Base-by-base conservation (phyloP, 2,797 vertebrate genomes). In the Microctenopoma stevenorrisi region DNA sequence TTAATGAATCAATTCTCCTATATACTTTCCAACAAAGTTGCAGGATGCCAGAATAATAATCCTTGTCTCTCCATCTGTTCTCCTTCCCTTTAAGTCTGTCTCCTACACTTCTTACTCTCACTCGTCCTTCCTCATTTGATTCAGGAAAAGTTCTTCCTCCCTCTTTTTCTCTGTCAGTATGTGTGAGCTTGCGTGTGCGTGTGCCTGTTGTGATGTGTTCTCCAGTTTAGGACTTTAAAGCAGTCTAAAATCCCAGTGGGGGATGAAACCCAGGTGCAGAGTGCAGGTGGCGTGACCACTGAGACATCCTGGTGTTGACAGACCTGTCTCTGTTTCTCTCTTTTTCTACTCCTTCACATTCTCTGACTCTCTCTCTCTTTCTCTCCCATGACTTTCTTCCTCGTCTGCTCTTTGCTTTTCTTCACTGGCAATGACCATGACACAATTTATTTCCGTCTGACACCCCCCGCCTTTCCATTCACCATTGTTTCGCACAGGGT, bases 401-500 rank as follows among this genome's bases (percentile, higher is more conserved):
- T 54, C 46, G 13, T 54, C 54, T 33, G 12, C 64, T 43, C 56
- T 69, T 44, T 79, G 48, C 78, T 81, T 81, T 70, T 16, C 58
- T 71, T 67, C 65, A 68, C 79, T 76, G 64, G 76, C 76, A 64
- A 59, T 84, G 73, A 72, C 72, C 72, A 76, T 76, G 82, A 85
- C 62, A 74, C 69, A 79, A 76, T 71, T 75, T 74, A 78, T 87
- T 74, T 80, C 80, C 57, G 77, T 78, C 55, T 83, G 43, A 47
- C 61, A 46, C 30, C 69, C 69, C 47, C 51, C 28, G 10, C 28
- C 52, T 22, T 22, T n/a, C 66, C 13, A 2, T 67, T 63, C 43
- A 26, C 59, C 43, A 37, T 60, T 65, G 52, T 76, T 59, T 46
- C 92, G 89, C 58, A 72, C 83, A 99, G 98, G 98, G 96, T n/a